phyloP scores from a whole-genome alignment of 1,140 invertebrate genomes.

The Panagrolaimus sp. region DNA sequence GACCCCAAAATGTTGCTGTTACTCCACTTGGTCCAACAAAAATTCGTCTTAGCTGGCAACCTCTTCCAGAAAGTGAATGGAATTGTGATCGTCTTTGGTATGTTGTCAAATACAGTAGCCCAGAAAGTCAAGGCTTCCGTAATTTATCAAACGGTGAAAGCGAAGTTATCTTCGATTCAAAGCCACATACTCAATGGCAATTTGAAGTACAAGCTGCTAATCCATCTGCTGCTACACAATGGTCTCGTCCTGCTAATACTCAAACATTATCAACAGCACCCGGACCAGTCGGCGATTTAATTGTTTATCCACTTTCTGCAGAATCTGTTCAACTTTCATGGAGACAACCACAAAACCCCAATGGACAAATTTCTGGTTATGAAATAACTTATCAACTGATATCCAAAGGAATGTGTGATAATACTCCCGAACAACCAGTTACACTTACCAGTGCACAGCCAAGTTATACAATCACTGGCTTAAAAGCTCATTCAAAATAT shows the following conservation, averaged over 20 bases:
- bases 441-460: slow-evolving; percentile 41
- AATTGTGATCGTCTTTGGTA: slow-evolving; percentile 58
- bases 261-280: slow-evolving; percentile 55
- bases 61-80: slow-evolving; percentile 52
- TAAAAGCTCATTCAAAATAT: slow-evolving; percentile 57
- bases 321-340: slow-evolving; percentile 55
- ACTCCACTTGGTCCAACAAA: slow-evolving; percentile 53
- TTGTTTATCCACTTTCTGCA: slow-evolving; percentile 43
- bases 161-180: slow-evolving; percentile 51
- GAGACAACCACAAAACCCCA: slow-evolving; percentile 52
- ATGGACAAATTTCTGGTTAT: slow-evolving; percentile 53
- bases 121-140: slow-evolving; percentile 51
- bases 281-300: slow-evolving; percentile 48
- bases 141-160: slow-evolving; percentile 52
- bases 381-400: slow-evolving; percentile 57
- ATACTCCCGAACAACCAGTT: slow-evolving; percentile 26
- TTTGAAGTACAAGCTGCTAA: slow-evolving; percentile 57
- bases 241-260: slow-evolving; percentile 40
- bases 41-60: slow-evolving; percentile 53
- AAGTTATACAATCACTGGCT: slow-evolving; percentile 45
- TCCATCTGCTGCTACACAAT: slow-evolving; percentile 52
- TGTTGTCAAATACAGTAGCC: slow-evolving; percentile 55
- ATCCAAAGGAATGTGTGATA: slow-evolving; percentile 57
- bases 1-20: slow-evolving; percentile 50
- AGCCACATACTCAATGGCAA: slow-evolving; percentile 55